phyloP scores from a whole-genome alignment of 92 coral and sea anemone genomes.

The Parazoanthus swiftii region DNA sequence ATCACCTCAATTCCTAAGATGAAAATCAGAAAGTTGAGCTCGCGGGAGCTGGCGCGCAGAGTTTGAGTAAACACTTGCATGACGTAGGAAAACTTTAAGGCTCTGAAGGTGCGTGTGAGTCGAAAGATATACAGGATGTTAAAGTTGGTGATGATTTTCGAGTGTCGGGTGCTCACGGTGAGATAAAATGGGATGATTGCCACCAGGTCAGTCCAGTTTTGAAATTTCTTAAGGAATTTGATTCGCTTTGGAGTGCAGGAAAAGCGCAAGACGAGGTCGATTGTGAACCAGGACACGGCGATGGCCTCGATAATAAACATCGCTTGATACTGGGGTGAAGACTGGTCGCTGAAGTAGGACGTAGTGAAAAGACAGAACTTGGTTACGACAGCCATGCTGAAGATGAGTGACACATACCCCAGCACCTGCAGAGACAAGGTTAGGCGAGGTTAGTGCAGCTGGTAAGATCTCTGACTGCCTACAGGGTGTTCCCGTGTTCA shows the following conservation, averaged over 20 bases:
- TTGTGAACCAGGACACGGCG: constrained; percentile 92
- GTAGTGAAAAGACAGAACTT: constrained; percentile 85
- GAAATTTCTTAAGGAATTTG: constrained; percentile 72
- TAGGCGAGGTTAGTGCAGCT: no score
- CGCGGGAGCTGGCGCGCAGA: constrained; percentile 91
- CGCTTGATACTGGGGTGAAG: constrained; percentile 64
- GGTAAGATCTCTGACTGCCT: no score
- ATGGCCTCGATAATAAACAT: constrained; percentile 72
- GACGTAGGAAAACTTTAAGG: constrained; percentile 93
- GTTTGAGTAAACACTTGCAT: constrained; percentile 99
- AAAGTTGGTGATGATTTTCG: constrained; percentile 66
- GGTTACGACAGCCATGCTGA: constrained; percentile 89
- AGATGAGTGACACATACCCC: constrained; percentile 81
- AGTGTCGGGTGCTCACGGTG: constrained; percentile 67
- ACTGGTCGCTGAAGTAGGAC: constrained; percentile 62
- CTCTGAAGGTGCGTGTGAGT: constrained; percentile 90
- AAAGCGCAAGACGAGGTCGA: constrained; percentile 81
- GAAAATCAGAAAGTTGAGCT: constrained; percentile 87
- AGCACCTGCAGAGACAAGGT: constrained; percentile 57
- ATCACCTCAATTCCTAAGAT: constrained; percentile 83
- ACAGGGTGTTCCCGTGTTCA: no score
- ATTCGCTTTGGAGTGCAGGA: constrained; percentile 69
- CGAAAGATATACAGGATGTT: constrained; percentile 90
- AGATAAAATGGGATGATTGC: constrained; percentile 92
- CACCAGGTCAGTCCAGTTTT: constrained; percentile 89